Base-by-base conservation (phyloP, 2,113 vertebrate species). In the Sphyrna mokarran region DNA sequence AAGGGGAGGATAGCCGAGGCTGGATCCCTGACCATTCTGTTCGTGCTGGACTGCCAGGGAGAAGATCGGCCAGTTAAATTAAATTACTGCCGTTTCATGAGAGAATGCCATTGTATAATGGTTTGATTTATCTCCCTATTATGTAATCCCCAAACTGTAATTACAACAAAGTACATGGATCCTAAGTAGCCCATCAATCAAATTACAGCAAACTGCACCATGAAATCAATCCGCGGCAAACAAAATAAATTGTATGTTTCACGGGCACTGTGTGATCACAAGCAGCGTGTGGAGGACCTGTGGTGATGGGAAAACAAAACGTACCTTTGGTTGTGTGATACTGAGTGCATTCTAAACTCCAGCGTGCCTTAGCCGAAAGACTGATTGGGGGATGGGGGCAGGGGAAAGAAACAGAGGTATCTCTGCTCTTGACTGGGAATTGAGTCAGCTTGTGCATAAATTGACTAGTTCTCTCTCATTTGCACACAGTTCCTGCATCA, bases 101-200 rank as follows among this genome's bases (percentile, higher is more conserved):
- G 97, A 97, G 97, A 97, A 97, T 96, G 96, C 97, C 97, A 97
- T 97, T 96, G 96, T 97, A 96, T 96, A 97, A 98, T 97, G 97
- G 97, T 96, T 98, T 98, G 98, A 98, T 98, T 98, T 97, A 98
- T 98, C 98, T 98, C 97, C 98, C 98, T 98, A 98, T 98, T 98
- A 96, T 96, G 96, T 96, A 96, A 96, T 97, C 97, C 98, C 97
- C 97, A 97, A 97, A 97, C 98, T 98, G 98, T 98, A 98, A 98
- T 98, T 98, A 98, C 97, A 97, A 97, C 97, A 97, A 96, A 97
- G 97, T 97, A 97, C 98, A 97, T 96, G 96, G 97, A 97, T 97
- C 97, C 96, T 95, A 96, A 98, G 98, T 96, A 96, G 94, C 96
- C 97, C 97, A 98, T 98, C 98, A 98, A 98, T 98, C 98, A 98